These are phyloP conservation scores for Hycleus phaleratus DNA, from an alignment of 1,140 invertebrate genomes.

Conservation along the genomic window DNA sequence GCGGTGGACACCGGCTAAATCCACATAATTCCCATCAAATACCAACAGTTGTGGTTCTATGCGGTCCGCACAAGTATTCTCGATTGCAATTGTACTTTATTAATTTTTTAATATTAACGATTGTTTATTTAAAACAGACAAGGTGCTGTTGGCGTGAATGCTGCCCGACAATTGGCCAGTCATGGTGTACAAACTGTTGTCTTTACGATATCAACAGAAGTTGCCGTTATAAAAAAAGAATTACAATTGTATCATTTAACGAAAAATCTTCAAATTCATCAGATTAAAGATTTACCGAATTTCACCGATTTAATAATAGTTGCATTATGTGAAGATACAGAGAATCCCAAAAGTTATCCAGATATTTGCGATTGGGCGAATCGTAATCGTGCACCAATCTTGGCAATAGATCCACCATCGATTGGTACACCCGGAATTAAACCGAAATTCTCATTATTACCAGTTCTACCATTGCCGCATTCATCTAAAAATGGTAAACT, in stretches of 20 bases:
- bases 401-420: slow-evolving; percentile 74
- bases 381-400: slow-evolving; percentile 65
- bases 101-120: not conserved
- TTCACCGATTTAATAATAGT: slow-evolving; percentile 63
- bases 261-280: slow-evolving; percentile 46
- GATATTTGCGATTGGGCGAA: slow-evolving; percentile 56
- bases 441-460: slow-evolving; percentile 67
- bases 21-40: slow-evolving; percentile 76
- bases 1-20: slow-evolving; percentile 64
- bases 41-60: slow-evolving; percentile 68
- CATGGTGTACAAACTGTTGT: slow-evolving; percentile 71
- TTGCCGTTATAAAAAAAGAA: slow-evolving; percentile 44
- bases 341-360: slow-evolving; percentile 37
- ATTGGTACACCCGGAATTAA: slow-evolving; percentile 56
- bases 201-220: slow-evolving; percentile 42
- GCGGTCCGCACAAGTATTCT: slow-evolving; percentile 51
- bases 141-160: slow-evolving; percentile 67
- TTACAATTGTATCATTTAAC: slow-evolving; percentile 56
- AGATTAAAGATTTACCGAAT: slow-evolving; percentile 50
- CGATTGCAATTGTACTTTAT: too few species aligned
- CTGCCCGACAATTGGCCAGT: slow-evolving; percentile 72
- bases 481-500: slow-evolving; percentile 65
- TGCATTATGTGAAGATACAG: slow-evolving; percentile 50
- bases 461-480: slow-evolving; percentile 67
- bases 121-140: slow-evolving; percentile 31